Base-by-base conservation (phyloP, 2,888 invertebrate genomes). In the Brenthis ino region DNA sequence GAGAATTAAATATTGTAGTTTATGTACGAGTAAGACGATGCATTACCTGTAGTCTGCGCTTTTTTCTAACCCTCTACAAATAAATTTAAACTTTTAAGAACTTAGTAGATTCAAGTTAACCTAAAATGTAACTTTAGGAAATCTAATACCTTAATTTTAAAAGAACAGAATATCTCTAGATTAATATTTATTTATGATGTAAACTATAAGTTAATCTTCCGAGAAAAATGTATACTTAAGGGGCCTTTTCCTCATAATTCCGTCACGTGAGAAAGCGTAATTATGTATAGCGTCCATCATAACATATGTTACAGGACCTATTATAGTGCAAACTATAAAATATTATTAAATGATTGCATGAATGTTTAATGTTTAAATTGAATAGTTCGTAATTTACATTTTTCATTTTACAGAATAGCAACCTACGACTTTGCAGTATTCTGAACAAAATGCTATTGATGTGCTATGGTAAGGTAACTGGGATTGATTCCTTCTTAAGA, bases 251-350 rank as follows among this genome's bases (percentile, higher is more conserved):
- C 51, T 53, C 37, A 63, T 53, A 53, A 53, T 53, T 53, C 20
- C 16, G 33, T 63, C 63, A 63, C 63, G 63, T 53, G 63, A 63
- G 63, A 53, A 63, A n/a, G 37, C 14, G 14, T 51, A 63, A 51
- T 63, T 63, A 63, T 53, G 61, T 63, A 53, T 51, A 53, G 53
- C 51, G 16, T 16, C 37, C 37, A 37, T 20, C 28, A 12, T 11
- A 53, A 20, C 37, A 43, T 63, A 53, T 53, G 63, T 37, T 20
- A 63, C 6, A 51, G 6, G n/a, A n/a, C 54, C 33, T 20, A 14
- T 47, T 57, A 2, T 43, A 16, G 13, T 33, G 20, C 33, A 43
- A 63, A 37, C 60, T 3, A 50, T n/a, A 50, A 6, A 11, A 48
- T 33, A 5, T 28, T 33, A n/a, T 56, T 47, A 48, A 43, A 43